Evolutionary conservation across 1,140 invertebrate species (phyloP).

Genomic region (Arion vulgaris): DNA sequence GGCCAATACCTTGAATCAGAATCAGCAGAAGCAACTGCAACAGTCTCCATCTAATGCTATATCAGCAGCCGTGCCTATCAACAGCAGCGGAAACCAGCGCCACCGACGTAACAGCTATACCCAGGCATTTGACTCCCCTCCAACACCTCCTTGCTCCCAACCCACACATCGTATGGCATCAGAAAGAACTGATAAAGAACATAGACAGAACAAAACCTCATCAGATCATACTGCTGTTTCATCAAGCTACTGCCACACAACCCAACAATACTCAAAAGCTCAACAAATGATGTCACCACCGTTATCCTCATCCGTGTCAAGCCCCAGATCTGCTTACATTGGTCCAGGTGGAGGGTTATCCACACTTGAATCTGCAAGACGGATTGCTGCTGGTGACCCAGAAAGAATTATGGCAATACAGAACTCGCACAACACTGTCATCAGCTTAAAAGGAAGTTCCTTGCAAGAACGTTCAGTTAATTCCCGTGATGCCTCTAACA

Average conservation of each 20-base stretch:
- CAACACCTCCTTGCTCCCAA: slow-evolving; percentile 30
- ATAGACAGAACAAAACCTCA: not conserved
- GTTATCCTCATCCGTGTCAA: not conserved
- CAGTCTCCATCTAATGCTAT: slow-evolving; percentile 38
- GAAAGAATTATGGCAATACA: slow-evolving; percentile 31
- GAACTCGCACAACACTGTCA: slow-evolving; percentile 12
- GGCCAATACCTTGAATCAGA: slow-evolving; percentile 36
- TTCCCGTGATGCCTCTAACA: not conserved
- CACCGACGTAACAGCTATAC: slow-evolving; percentile 65
- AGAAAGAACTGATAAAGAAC: not conserved
- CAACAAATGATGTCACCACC: slow-evolving; percentile 21
- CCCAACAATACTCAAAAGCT: slow-evolving; percentile 19
- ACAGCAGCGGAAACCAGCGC: slow-evolving; percentile 54
- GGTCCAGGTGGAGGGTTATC: slow-evolving; percentile 44
- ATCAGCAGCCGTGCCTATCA: slow-evolving; percentile 47
- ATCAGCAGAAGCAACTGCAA: slow-evolving; percentile 34
- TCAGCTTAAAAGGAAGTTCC: not conserved
- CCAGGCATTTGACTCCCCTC: slow-evolving; percentile 53
- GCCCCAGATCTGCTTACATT: slow-evolving; percentile 31
- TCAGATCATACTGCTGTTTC: not conserved
- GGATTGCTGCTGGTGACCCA: slow-evolving; percentile 36
- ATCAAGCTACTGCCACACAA: not conserved
- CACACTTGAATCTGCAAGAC: slow-evolving; percentile 43
- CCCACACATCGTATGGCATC: not conserved
- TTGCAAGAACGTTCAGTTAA: not conserved